Base-by-base conservation (phyloP, 2,888 invertebrate species). In the Diarsia rubi region DNA sequence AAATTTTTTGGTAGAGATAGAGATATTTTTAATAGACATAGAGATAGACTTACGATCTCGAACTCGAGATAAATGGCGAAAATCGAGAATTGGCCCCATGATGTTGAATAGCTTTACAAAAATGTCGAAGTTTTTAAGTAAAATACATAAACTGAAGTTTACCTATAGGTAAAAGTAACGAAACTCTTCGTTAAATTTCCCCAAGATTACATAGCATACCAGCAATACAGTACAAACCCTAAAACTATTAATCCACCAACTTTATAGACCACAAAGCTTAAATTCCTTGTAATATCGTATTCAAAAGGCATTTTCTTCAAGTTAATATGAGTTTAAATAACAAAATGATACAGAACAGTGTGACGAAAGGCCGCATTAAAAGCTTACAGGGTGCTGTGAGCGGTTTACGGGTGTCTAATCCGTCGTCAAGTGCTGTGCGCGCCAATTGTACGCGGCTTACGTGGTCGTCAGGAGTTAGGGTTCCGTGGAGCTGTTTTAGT, bases 371-470 rank as follows among this genome's bases (percentile, higher is more conserved):
- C 77, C 42, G 63, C 77, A 87, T 85, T 90, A 88, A 88, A 89
- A 86, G 83, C 85, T 79, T 72, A 78, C 54, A 68, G 84, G 89
- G 85, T 89, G 85, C 85, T 86, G 88, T 83, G 88, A 89, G 85
- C 88, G 86, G 90, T 94, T 94, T 93, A 95, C 91, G 93, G 93
- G 81, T 84, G 73, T 88, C 91, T 92, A 93, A 93, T 92, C 90
- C 90, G 89, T 85, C 87, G 86, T 79, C 79, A 78, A 81, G 62
- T 82, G 42, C 31, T 69, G 60, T 60, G 71, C 70, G 62, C 60
- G 66, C 79, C 81, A 80, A 81, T 78, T 77, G 71, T 77, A 73
- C 72, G 65, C 79, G 11, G 87, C 86, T 75, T 85, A 75, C 86
- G 87, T 86, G 87, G 87, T 87, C 86, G 79, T 52, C 2, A 59